Evolutionary conservation across 1,140 invertebrate genomes (phyloP).

Genomic region (roundworm (Caenorhabditis elegans)): WBcel235 BX284603.4:6466501-6467000

Average conservation of each 20-base stretch:
- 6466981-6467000: background rate
- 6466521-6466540: conserved; percentile 76
- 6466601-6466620: conserved; percentile 88
- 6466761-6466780: conserved; percentile 96
- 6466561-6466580: conserved; percentile 89
- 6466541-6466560: conserved; percentile 91
- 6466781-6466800: conserved; percentile 88
- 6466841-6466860: no score
- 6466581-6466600: conserved; percentile 96
- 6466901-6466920: background rate
- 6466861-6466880: no score
- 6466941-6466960: no score
- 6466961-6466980: background rate
- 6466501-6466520: background rate
- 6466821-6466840: background rate
- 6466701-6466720: conserved; percentile 93
- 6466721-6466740: conserved; percentile 89
- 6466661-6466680: conserved; percentile 95
- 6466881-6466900: background rate
- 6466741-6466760: conserved; percentile 90
- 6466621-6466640: conserved; percentile 88
- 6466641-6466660: conserved; percentile 86
- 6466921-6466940: background rate
- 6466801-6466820: conserved; percentile 77
- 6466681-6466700: conserved; percentile 98